phyloP scores from a whole-genome alignment of 2,113 vertebrate species.

The Leptocoma aspasia region DNA sequence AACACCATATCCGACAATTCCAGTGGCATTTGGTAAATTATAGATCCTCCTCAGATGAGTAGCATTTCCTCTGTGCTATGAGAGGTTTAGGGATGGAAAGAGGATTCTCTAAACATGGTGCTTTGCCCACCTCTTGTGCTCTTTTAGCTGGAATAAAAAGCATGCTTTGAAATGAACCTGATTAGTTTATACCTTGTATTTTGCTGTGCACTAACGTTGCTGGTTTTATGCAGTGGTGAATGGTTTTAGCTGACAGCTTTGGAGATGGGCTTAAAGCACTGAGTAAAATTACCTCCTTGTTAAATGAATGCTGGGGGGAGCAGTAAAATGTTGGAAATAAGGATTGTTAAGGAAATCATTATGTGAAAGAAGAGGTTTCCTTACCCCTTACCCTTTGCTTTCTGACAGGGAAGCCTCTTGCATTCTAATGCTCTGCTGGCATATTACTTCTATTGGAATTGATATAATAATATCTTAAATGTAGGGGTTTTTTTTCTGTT shows the following conservation, averaged over 20 bases:
- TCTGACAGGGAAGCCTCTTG: background rate
- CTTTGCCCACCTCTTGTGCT: slow-evolving; percentile 3
- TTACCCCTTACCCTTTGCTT: background rate
- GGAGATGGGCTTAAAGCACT: slow-evolving; percentile 25
- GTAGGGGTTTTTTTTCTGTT: accelerated
- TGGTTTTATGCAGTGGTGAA: background rate
- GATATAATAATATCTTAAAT: background rate
- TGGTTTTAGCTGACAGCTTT: slow-evolving; percentile 31
- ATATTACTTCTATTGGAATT: background rate
- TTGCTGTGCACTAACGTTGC: background rate
- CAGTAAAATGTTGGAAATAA: slow-evolving; percentile 8
- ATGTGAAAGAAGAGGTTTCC: background rate
- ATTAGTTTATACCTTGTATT: slow-evolving; percentile 5
- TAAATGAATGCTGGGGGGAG: background rate
- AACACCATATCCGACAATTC: background rate
- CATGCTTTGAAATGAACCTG: slow-evolving; percentile 5
- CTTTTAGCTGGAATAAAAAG: slow-evolving; percentile 1
- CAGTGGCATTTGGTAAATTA: background rate
- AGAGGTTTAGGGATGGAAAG: background rate
- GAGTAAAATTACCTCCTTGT: slow-evolving; percentile 44
- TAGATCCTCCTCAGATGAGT: background rate
- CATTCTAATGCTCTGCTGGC: background rate
- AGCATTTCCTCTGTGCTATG: background rate
- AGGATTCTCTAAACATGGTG: background rate
- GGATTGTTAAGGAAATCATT: slow-evolving; percentile 12